Evolutionary conservation across 2,797 vertebrate genomes (phyloP), one percentile per base, ranked within the genome.

Genomic region (Periparus ater): DNA sequence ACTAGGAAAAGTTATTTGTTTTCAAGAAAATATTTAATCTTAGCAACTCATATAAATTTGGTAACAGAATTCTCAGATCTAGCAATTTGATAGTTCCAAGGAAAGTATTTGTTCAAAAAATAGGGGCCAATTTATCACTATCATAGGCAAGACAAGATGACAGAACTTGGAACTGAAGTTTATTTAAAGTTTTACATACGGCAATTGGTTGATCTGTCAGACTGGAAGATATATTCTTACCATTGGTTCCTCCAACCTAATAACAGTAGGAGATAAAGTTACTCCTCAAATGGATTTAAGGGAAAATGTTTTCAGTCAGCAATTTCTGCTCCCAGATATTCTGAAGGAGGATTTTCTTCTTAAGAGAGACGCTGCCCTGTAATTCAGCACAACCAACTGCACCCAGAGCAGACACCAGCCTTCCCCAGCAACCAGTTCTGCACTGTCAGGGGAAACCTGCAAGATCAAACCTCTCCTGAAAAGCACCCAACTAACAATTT

Each of bases 141-240:
- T 76, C 60, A 12, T 93, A 91, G 95, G 96, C 85, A 95, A 96
- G 88, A 92, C 25, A 72, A 95, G 89, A 96, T 82, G 93, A 96
- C 29, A 97, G 97, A 80, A 97, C 97, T 97, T 78, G 96, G 96
- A 95, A 93, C 97, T 91, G 88, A 97, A 96, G 96, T 91, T 96
- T 88, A 97, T 5, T 86, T 79, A 94, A 97, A 96, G 93, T 87
- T 91, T 98, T 98, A 98, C 98, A 98, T 98, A 98, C 97, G 97
- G 97, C 98, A 91, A 98, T 95, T 57, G 97, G 98, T 96, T 97
- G 96, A 92, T 98, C 98, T 97, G 95, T 97, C 96, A 97, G 97
- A 97, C 96, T 97, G 98, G 98, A 96, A 95, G 96, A 93, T 95
- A 92, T 47, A 97, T 97, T 98, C 97, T 97, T 98, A 98, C 97